Evolutionary conservation across 1,140 invertebrate species (phyloP).

Genomic region (Chymomyza costata): DNA sequence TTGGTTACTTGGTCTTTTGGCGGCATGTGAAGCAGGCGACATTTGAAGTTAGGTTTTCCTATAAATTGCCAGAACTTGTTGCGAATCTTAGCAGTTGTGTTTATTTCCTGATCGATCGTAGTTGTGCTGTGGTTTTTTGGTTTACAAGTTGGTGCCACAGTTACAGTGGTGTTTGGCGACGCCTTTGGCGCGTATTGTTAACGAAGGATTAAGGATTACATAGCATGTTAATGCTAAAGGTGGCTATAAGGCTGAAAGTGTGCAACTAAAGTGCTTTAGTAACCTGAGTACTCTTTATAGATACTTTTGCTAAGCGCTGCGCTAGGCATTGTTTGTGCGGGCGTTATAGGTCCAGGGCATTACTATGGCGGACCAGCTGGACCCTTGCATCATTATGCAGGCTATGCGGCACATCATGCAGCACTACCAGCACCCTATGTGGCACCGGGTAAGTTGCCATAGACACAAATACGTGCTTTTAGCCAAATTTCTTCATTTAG

Average conservation of each 20-base stretch:
- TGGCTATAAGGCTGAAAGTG: constrained; percentile 7
- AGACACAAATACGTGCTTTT: neutral
- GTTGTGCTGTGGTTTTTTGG: constrained; percentile 22
- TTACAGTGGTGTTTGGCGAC: constrained; percentile 32
- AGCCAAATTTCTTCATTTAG: neutral
- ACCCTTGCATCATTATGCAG: constrained; percentile 33
- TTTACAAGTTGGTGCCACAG: constrained; percentile 18
- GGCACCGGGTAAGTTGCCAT: constrained; percentile 33
- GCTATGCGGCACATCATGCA: constrained; percentile 44
- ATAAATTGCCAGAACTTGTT: constrained; percentile 65
- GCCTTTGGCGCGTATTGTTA: neutral
- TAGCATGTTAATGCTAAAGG: constrained; percentile 45
- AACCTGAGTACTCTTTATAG: too few species aligned
- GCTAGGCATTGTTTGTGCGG: constrained; percentile 51
- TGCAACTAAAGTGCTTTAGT: neutral
- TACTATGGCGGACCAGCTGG: constrained; percentile 56
- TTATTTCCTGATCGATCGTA: constrained; percentile 49
- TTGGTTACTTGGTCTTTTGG: constrained; percentile 26
- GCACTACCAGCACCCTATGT: constrained; percentile 40
- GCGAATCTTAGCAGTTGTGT: constrained; percentile 58
- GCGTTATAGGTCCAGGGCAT: constrained; percentile 58
- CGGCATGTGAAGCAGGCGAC: constrained; percentile 71
- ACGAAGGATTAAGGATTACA: constrained; percentile 27
- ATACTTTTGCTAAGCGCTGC: constrained; percentile 58
- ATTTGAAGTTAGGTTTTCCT: constrained; percentile 57